Evolutionary conservation across 2,888 invertebrate genomes (phyloP).

Genomic region (Gibbula magus): DNA sequence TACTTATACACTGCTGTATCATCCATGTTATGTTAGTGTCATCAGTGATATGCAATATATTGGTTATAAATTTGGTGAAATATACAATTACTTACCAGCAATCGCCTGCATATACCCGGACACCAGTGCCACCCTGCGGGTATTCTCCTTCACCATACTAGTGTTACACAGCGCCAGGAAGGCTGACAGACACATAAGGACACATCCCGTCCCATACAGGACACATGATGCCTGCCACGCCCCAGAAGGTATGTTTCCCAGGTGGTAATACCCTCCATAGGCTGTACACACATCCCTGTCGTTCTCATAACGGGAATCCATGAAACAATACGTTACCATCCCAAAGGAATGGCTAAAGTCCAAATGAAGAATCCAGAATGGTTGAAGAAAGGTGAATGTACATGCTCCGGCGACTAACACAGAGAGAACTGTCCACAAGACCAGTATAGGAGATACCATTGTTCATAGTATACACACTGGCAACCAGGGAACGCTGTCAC

Average conservation of each 20-base stretch:
- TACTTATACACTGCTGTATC: too few species aligned
- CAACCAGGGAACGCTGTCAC: too few species aligned
- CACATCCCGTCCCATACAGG: conserved; percentile 71
- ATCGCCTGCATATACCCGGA: conserved; percentile 69
- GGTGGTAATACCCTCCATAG: conserved; percentile 65
- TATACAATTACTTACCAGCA: conserved; percentile 61
- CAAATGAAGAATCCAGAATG: conserved; percentile 74
- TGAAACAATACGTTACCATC: conserved; percentile 59
- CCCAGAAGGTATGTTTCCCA: conserved; percentile 65
- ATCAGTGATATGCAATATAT: too few species aligned
- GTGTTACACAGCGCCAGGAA: conserved; percentile 64
- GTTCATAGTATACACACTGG: background rate
- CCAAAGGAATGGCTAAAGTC: conserved; percentile 64
- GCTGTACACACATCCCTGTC: conserved; percentile 40
- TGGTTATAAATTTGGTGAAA: too few species aligned
- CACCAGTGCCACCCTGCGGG: conserved; percentile 61
- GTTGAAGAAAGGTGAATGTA: conserved; percentile 74
- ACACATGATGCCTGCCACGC: conserved; percentile 72
- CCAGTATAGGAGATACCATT: conserved; percentile 34
- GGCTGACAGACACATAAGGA: conserved; percentile 68
- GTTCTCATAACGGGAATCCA: conserved; percentile 32
- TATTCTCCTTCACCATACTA: conserved; percentile 56
- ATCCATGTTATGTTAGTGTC: too few species aligned
- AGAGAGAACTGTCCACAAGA: conserved; percentile 74
- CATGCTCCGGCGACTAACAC: conserved; percentile 72